These are phyloP conservation scores for Sander lucioperca DNA, from an alignment of 2,113 vertebrate genomes.

Conservation along the genomic window DNA sequence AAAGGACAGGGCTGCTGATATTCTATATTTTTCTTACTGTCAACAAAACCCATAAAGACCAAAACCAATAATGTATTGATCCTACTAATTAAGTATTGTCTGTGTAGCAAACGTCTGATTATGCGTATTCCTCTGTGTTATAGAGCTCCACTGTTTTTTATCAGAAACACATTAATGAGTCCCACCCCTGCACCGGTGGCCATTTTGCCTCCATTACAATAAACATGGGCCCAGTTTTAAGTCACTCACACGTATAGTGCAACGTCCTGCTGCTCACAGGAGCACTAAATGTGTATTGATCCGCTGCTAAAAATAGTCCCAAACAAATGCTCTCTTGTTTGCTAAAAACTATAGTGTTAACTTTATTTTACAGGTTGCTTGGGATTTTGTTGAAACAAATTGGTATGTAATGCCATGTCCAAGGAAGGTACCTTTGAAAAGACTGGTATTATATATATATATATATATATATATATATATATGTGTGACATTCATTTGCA, in stretches of 20 bases:
- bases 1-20: background rate
- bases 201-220: background rate
- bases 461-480: no score
- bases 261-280: background rate
- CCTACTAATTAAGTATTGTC: no score
- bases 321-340: background rate
- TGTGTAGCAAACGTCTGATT: background rate
- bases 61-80: background rate
- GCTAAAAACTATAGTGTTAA: no score
- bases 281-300: background rate
- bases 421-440: no score
- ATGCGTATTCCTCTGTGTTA: background rate
- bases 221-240: background rate
- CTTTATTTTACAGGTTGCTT: background rate
- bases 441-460: no score
- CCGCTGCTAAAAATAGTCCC: background rate
- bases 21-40: background rate
- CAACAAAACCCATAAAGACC: background rate
- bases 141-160: background rate
- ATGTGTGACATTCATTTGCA: background rate
- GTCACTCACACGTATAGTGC: background rate
- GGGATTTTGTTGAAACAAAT: no score
- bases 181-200: background rate
- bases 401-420: background rate
- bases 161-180: background rate